phyloP scores from a whole-genome alignment of 2,888 invertebrate species.

The Caradrina clavipalpis region DNA sequence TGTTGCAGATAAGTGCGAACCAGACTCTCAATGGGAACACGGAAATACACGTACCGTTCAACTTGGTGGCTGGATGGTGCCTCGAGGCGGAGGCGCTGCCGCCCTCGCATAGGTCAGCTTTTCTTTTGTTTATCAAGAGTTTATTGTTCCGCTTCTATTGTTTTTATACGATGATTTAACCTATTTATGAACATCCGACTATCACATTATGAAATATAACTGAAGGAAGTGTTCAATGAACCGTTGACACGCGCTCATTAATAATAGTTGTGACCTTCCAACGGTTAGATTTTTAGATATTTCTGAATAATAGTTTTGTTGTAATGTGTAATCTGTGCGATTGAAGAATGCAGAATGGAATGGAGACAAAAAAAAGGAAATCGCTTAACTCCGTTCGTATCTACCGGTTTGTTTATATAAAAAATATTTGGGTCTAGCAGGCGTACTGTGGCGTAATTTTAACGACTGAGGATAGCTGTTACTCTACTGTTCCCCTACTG shows the following conservation, averaged over 20 bases:
- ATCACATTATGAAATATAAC: conserved; percentile 32
- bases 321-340: conserved; percentile 12
- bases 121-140: conserved; percentile 25
- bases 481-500: background rate
- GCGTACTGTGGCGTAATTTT: background rate
- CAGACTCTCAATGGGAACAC: conserved; percentile 89
- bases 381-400: conserved; percentile 40
- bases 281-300: background rate
- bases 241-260: conserved; percentile 7
- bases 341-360: conserved; percentile 6
- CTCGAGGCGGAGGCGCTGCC: conserved; percentile 96
- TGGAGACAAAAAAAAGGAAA: conserved; percentile 8
- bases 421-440: too few relatives aligned
- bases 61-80: conserved; percentile 98
- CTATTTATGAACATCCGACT: conserved; percentile 20
- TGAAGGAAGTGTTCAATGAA: conserved; percentile 26
- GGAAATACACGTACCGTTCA: conserved; percentile 93
- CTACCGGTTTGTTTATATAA: background rate
- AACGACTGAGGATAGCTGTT: background rate
- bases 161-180: conserved; percentile 36
- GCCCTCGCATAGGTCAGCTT: conserved; percentile 91
- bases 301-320: background rate
- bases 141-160: conserved; percentile 47
- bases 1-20: conserved; percentile 87
- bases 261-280: background rate